Percentiles rank a stretch among this genome's conserved stretches.
phyloP scores from a whole-genome alignment of 2,888 invertebrate species.

The Desoria tigrina region DNA sequence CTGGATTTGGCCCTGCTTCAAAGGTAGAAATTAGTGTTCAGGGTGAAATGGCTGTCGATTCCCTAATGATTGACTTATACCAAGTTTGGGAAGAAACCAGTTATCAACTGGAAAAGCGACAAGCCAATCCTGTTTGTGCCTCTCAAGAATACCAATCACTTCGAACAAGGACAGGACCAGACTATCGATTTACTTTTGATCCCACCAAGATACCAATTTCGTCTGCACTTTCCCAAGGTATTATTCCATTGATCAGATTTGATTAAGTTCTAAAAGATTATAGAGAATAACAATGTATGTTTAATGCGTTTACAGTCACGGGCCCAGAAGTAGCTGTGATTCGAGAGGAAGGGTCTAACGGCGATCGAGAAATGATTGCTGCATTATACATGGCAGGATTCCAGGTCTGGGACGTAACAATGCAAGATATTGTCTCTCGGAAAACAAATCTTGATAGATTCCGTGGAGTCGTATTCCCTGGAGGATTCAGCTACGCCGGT shows the following conservation, averaged over 20 bases:
- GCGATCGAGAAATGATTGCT: constrained; percentile 93
- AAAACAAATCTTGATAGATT: constrained; percentile 75
- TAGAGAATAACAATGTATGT: not conserved
- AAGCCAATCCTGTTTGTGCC: constrained; percentile 78
- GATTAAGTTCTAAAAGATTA: constrained; percentile 5
- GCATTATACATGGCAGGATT: constrained; percentile 79
- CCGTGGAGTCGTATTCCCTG: constrained; percentile 89
- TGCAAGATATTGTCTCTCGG: constrained; percentile 80
- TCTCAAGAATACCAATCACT: constrained; percentile 75
- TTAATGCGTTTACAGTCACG: constrained; percentile 46
- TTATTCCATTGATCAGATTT: not conserved
- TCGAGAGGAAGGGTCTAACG: constrained; percentile 95
- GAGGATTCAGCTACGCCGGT: constrained; percentile 99
- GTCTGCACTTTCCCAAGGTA: constrained; percentile 47
- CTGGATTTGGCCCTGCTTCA: constrained; percentile 69
- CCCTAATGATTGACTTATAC: constrained; percentile 68
- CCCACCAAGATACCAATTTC: constrained; percentile 55
- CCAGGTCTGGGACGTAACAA: constrained; percentile 85
- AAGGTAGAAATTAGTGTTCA: constrained; percentile 65
- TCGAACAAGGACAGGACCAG: constrained; percentile 68
- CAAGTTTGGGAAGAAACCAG: constrained; percentile 95
- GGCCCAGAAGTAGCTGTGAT: constrained; percentile 80
- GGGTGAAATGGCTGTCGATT: constrained; percentile 64
- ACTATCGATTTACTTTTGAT: constrained; percentile 72
- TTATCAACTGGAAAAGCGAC: constrained; percentile 80